Percentiles rank a stretch among this genome's conserved stretches.
These are phyloP conservation scores for Pseudachorutes palmiensis DNA, from an alignment of 1,140 invertebrate species.

Conservation along the genomic window DNA sequence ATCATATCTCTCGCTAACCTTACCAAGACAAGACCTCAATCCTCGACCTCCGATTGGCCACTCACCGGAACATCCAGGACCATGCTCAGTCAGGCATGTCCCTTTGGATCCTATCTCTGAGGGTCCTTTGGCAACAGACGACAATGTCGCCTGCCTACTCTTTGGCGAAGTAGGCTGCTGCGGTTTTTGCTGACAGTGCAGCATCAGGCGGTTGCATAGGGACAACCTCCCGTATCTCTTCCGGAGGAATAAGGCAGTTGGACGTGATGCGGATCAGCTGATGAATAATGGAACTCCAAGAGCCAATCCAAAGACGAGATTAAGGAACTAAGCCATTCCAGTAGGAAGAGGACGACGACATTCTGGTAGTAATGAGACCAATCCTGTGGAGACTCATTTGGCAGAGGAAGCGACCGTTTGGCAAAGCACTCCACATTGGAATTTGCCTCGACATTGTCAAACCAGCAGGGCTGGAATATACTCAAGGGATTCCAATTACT, in stretches of 20 bases:
- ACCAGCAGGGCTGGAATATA: no score
- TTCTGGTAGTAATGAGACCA: slow-evolving; percentile 3
- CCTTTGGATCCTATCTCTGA: neutral
- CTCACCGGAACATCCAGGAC: no score
- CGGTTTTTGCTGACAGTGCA: neutral
- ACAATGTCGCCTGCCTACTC: no score
- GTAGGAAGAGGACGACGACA: no score
- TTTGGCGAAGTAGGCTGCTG: no score
- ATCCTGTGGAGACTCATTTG: neutral
- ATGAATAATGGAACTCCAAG: slow-evolving; percentile 7
- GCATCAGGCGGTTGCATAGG: neutral
- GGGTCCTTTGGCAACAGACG: no score
- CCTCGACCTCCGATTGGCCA: no score
- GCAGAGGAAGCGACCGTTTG: neutral
- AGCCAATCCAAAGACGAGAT: neutral
- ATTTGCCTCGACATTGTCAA: no score
- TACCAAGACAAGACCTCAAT: neutral
- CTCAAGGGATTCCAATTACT: no score
- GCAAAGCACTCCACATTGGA: neutral
- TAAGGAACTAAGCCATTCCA: neutral
- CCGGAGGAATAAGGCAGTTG: neutral
- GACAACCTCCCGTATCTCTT: neutral
- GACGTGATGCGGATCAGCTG: neutral
- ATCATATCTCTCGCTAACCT: neutral
- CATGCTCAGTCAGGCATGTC: neutral